phyloP scores from a whole-genome alignment of 1,140 invertebrate genomes.

The Aphis craccivora region DNA sequence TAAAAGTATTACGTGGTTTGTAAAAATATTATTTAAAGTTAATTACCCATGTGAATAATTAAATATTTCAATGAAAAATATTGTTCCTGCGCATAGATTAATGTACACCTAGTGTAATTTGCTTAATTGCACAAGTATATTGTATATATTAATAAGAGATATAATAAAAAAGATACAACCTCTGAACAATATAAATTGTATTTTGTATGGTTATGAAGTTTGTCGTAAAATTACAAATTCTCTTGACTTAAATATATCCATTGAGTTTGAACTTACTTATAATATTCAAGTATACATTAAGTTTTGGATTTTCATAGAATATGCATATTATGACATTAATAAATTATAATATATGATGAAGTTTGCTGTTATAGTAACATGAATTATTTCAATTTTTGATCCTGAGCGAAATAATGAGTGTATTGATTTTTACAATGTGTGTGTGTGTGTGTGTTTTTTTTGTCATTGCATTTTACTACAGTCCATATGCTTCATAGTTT shows the following conservation, averaged over 20 bases:
- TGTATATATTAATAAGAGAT: neutral
- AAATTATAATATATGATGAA: neutral
- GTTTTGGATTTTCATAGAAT: neutral
- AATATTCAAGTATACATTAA: neutral
- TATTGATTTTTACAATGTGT: neutral
- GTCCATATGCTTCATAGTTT: neutral
- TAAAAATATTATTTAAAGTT: too few relatives aligned
- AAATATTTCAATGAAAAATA: neutral
- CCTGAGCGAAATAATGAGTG: neutral
- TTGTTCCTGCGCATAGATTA: neutral
- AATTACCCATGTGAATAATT: too few relatives aligned
- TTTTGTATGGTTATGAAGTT: neutral
- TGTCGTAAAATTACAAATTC: neutral
- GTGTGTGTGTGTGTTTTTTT: too few relatives aligned
- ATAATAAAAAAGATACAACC: neutral
- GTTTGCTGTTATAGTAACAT: neutral
- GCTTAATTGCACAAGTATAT: neutral
- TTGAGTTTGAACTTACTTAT: neutral
- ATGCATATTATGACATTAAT: neutral
- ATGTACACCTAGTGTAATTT: neutral
- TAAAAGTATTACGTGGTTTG: neutral
- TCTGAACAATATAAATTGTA: neutral
- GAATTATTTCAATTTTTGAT: neutral
- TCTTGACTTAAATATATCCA: neutral
- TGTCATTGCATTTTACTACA: neutral